Base-by-base conservation (phyloP, 35 echinoderm and acorn worm species). In the Stichopus chloronotus region DNA sequence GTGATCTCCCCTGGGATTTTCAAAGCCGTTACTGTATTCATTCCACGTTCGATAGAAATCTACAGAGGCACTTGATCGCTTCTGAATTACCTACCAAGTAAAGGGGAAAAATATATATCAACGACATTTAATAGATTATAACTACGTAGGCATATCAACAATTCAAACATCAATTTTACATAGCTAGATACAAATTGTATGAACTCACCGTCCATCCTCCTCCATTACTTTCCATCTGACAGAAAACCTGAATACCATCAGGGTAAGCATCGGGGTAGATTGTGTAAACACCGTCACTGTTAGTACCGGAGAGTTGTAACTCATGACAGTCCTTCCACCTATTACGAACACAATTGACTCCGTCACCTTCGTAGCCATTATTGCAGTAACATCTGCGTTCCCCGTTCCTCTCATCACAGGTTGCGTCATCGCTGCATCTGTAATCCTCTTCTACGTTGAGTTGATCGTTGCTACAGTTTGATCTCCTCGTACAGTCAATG, bases 291-390 rank as follows among this genome's bases (percentile, higher is more conserved):
- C 61, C 61, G 61, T 19, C 19, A 65, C 19, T 65, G 19, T 11
- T 8, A 19, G 19, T 19, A 65, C 61, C 61, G 19, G 61, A 65
- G 11, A 65, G 61, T 14, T 4, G 19, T 65, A 65, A 14, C 11
- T 65, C 61, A 19, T 65, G 11, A 65, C 61, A 65, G 19, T 65
- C 19, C 19, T 65, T 65, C 11, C 11, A 19, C 4, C 11, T 65
- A 0, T 14, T 19, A 14, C 11, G 19, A 74, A 74, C 17, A 56
- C 93, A 94, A 0, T 22, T 94, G 16, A 80, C 54, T 4, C 93
- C 93, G 58, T 94, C 93, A 14, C 93, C 88, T 22, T 76, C 80
- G 55, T 78, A 95, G 7, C 19, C 69, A 74, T 14, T 0, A n/a
- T 74, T 74, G 22, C 69, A 74, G 22, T 74, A 74, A 74, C 69